Percentiles rank a stretch among this genome's conserved stretches.
phyloP scores from a whole-genome alignment of 2,113 vertebrate genomes.

The Anarrhichthys ocellatus region DNA sequence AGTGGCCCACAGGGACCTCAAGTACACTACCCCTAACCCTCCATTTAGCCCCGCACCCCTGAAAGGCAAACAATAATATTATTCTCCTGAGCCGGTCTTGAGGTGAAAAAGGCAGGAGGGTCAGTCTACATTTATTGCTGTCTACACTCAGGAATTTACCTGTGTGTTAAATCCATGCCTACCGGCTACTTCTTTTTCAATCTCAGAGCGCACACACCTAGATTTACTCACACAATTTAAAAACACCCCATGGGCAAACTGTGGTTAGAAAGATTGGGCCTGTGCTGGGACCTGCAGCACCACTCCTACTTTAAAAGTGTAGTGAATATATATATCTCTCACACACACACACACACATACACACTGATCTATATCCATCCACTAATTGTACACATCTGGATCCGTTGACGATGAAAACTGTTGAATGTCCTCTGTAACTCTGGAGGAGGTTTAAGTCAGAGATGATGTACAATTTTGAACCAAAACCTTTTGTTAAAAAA shows the following conservation, averaged over 20 bases:
- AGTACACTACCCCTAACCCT: conserved; percentile 35
- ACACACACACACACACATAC: conserved; percentile 3
- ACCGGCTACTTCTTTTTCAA: conserved; percentile 51
- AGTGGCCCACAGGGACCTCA: conserved; percentile 50
- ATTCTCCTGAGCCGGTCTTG: conserved; percentile 41
- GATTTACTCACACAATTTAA: conserved; percentile 48
- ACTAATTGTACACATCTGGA: neutral
- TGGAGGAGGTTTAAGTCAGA: neutral
- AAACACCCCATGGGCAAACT: conserved; percentile 53
- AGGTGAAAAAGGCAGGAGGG: conserved; percentile 29
- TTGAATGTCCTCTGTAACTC: neutral
- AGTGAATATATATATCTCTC: neutral
- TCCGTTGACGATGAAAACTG: neutral
- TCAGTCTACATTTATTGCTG: conserved; percentile 9
- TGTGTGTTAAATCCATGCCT: conserved; percentile 56
- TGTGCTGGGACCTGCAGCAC: conserved; percentile 64
- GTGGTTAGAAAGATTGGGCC: conserved; percentile 44
- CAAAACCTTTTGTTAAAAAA: neutral
- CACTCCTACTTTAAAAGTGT: conserved; percentile 16
- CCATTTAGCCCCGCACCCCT: conserved; percentile 40
- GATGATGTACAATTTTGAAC: neutral
- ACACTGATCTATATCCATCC: neutral
- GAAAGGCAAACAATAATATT: conserved; percentile 76
- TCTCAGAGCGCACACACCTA: conserved; percentile 48
- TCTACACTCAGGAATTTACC: conserved; percentile 10